A percentile compares a stretch with the other conserved stretches of the same genome.
Conservation (phyloP, 2,113 vertebrate genomes). For the Falcunculus frontatus region DNA sequence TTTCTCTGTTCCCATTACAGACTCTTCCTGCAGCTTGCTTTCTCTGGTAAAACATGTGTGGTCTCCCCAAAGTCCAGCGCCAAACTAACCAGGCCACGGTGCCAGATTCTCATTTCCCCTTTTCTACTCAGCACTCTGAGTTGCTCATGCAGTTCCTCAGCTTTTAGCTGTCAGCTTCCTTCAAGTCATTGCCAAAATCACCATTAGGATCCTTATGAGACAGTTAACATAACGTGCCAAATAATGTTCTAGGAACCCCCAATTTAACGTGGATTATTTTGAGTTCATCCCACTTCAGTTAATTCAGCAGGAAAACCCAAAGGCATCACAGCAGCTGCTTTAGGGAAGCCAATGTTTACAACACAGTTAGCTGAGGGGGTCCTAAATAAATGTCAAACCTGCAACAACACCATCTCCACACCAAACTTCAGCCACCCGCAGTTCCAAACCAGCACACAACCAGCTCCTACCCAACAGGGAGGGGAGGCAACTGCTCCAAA, state of each 20-base stretch:
- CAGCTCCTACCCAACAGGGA: not conserved
- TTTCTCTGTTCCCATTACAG: not conserved
- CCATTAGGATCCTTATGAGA: rapidly evolving
- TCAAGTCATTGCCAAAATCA: not conserved
- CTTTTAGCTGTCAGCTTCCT: not conserved
- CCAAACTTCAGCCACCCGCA: not conserved
- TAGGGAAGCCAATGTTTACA: not conserved
- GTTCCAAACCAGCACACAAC: not conserved
- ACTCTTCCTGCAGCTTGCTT: not conserved
- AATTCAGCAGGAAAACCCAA: not conserved
- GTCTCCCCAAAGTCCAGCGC: not conserved
- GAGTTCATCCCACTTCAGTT: not conserved
- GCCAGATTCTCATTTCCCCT: rapidly evolving
- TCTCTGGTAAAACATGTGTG: rapidly evolving
- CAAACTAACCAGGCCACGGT: not conserved
- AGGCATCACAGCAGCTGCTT: not conserved
- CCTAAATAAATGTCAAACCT: not conserved
- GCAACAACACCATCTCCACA: not conserved
- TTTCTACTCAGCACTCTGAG: not conserved
- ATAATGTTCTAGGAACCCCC: not conserved
- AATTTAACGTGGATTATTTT: not conserved
- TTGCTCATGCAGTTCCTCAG: not conserved
- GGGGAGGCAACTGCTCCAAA: not conserved
- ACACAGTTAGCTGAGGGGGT: not conserved
- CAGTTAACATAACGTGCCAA: rapidly evolving